Conservation (phyloP, 92 coral and sea anemone species). For the Phenganax subtilis region DNA sequence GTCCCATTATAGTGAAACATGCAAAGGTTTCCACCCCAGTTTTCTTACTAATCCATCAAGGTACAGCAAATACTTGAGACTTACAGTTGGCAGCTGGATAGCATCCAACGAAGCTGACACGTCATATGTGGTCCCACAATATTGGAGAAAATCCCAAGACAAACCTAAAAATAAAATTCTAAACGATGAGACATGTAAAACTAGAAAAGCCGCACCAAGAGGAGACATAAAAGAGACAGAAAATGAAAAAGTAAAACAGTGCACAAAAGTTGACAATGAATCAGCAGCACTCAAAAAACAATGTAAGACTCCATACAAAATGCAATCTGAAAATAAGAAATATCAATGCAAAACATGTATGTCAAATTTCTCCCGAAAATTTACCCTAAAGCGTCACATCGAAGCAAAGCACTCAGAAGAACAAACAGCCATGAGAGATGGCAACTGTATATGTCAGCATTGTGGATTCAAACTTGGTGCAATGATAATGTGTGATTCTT, state of each 20-base stretch:
- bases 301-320: neutral
- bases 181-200: neutral
- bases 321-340: slow-evolving; percentile 19
- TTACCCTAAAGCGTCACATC: slow-evolving; percentile 8
- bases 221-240: too few species aligned
- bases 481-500: too few species aligned
- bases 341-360: slow-evolving; percentile 20
- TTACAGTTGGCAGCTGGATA: slow-evolving; percentile 24
- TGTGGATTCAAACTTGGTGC: slow-evolving; percentile 27
- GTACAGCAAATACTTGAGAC: slow-evolving; percentile 17
- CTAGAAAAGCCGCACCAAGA: too few species aligned
- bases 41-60: slow-evolving; percentile 10
- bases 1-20: neutral
- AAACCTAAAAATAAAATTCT: neutral
- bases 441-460: slow-evolving; percentile 37
- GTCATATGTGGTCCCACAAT: slow-evolving; percentile 25
- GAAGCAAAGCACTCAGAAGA: slow-evolving; percentile 32
- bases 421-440: neutral
- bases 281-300: neutral
- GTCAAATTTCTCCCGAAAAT: slow-evolving; percentile 8
- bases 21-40: neutral
- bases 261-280: too few species aligned
- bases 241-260: too few species aligned
- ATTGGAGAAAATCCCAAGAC: neutral
- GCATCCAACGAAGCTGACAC: slow-evolving; percentile 10